Percentiles rank a stretch among this genome's conserved stretches.
phyloP scores from a whole-genome alignment of 2,797 vertebrate species.

The Enteromius anoplus region DNA sequence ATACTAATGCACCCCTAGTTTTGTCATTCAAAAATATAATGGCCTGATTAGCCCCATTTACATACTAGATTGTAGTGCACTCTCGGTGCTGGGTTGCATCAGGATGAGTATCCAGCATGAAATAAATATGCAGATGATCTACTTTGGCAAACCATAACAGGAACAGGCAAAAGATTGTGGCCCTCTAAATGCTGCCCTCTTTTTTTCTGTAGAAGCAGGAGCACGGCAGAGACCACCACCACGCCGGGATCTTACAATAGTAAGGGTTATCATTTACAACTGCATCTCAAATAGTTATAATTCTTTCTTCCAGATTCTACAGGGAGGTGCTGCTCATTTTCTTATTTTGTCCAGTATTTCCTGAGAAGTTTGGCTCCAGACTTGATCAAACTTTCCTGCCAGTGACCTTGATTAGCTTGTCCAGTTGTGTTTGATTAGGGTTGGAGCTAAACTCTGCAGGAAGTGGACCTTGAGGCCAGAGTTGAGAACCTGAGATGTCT shows the following conservation, averaged over 20 bases:
- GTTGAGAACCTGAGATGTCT: neutral
- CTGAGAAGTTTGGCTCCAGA: neutral
- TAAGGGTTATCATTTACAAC: conserved; percentile 74
- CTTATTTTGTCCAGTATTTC: neutral
- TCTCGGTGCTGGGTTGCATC: neutral
- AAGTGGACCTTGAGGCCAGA: neutral
- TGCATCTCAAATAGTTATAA: neutral
- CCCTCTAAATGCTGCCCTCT: conserved; percentile 2
- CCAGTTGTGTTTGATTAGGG: neutral
- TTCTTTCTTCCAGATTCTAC: neutral
- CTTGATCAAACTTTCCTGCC: neutral
- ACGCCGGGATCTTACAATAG: conserved; percentile 95
- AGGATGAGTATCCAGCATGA: neutral
- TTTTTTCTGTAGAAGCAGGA: conserved; percentile 81
- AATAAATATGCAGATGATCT: neutral
- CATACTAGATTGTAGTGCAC: neutral
- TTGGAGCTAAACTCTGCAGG: neutral
- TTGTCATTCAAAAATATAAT: neutral
- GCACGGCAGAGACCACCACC: conserved; percentile 94
- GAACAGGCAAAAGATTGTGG: neutral
- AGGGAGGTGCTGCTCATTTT: neutral
- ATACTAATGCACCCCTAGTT: neutral
- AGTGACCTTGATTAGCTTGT: neutral
- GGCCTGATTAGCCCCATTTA: neutral
- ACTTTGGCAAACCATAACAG: neutral